Conservation (phyloP, 2,113 vertebrate species). For the Axis porcinus region DNA sequence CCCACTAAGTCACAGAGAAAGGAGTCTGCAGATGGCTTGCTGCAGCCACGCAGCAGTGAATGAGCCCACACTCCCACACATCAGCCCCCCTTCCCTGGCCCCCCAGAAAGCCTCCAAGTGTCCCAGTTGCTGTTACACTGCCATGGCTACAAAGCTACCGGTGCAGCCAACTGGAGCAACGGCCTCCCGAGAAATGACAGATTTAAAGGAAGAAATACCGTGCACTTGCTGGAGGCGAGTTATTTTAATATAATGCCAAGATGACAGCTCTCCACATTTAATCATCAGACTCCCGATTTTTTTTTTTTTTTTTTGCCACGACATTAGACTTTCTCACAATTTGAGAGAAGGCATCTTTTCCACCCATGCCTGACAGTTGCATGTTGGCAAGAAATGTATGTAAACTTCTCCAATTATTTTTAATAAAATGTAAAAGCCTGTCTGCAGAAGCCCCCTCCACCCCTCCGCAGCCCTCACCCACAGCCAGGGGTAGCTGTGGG, state of each 20-base stretch:
- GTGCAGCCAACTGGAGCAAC: constrained; percentile 72
- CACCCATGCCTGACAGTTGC: constrained; percentile 62
- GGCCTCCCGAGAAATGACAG: constrained; percentile 77
- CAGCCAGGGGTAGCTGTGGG: not conserved
- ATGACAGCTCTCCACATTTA: constrained; percentile 77
- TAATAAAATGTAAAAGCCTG: constrained; percentile 69
- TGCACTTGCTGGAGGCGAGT: constrained; percentile 76
- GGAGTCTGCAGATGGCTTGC: not conserved
- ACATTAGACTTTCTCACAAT: constrained; percentile 70
- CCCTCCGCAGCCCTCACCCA: not conserved
- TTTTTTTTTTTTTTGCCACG: constrained; percentile 27
- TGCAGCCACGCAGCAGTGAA: constrained; percentile 68
- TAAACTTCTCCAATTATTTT: constrained; percentile 71
- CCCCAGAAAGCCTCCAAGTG: constrained; percentile 46
- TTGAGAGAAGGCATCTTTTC: constrained; percentile 65
- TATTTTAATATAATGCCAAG: constrained; percentile 81
- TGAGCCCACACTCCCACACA: constrained; percentile 33
- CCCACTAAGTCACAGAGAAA: constrained; percentile 56
- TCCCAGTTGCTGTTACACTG: constrained; percentile 68
- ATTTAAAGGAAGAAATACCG: constrained; percentile 77
- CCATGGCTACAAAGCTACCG: constrained; percentile 69
- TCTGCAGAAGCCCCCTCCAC: not conserved
- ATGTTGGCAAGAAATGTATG: constrained; percentile 41
- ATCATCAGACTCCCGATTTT: constrained; percentile 76
- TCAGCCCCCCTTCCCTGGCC: not conserved